These are phyloP conservation scores for Bactericera cockerelli DNA, from an alignment of 1,140 invertebrate species.

Conservation along the genomic window DNA sequence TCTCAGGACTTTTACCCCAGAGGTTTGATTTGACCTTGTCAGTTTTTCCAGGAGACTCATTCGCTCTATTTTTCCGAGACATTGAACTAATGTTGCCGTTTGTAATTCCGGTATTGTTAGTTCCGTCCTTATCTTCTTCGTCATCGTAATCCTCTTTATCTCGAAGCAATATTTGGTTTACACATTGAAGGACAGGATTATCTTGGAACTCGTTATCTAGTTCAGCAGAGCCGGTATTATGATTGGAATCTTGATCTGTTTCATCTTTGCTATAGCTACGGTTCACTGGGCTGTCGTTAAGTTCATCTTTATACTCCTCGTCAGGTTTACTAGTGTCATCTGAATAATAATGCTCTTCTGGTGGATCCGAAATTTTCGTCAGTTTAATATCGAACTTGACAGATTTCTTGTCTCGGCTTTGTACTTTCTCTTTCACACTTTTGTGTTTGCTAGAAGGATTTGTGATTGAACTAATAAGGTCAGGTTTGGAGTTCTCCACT, in stretches of 20 bases:
- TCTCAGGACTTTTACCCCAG: not conserved
- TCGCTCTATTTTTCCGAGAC: not conserved
- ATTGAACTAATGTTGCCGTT: not conserved
- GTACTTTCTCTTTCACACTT: not conserved
- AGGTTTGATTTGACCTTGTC: not conserved
- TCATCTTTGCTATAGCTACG: not conserved
- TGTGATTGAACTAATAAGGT: conserved; percentile 23
- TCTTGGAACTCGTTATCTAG: conserved; percentile 31
- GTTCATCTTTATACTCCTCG: not conserved
- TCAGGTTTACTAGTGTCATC: not conserved
- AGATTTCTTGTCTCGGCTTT: not conserved
- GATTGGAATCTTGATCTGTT: not conserved
- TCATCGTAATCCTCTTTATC: conserved; percentile 32
- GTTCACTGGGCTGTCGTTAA: not conserved
- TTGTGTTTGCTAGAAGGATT: not conserved
- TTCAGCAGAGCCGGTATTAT: not conserved
- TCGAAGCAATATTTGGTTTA: conserved; percentile 54
- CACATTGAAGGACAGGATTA: conserved; percentile 57
- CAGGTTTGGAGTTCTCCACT: conserved; percentile 19
- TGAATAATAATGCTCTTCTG: not conserved
- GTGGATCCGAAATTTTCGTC: not conserved
- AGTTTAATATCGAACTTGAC: not conserved
- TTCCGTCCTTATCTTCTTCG: conserved; percentile 15
- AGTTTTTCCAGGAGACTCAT: conserved; percentile 6
- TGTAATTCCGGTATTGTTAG: conserved; percentile 7